Percentiles rank a stretch among this genome's conserved stretches.
Evolutionary conservation across 2,113 vertebrate species (phyloP).

Genomic region (Solea solea): DNA sequence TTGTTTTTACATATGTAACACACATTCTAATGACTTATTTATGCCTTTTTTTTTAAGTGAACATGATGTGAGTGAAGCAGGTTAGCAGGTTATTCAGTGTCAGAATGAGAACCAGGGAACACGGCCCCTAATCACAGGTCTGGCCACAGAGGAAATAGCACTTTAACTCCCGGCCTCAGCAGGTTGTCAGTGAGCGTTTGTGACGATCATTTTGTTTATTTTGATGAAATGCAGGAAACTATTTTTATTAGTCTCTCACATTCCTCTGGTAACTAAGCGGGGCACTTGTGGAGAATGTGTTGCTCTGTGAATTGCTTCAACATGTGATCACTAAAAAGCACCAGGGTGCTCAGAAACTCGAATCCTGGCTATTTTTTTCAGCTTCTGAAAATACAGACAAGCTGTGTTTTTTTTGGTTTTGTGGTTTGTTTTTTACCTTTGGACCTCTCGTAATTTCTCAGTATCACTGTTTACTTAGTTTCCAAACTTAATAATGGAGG

Average conservation of each 20-base stretch:
- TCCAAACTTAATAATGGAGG: constrained; percentile 23
- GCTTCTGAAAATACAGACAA: constrained; percentile 57
- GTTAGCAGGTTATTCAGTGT: constrained; percentile 53
- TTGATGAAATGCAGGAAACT: constrained; percentile 39
- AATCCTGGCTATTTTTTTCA: constrained; percentile 49
- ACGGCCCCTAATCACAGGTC: constrained; percentile 24
- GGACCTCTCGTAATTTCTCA: constrained; percentile 34
- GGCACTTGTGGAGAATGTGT: constrained; percentile 19
- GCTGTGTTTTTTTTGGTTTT: constrained; percentile 45
- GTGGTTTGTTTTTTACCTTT: constrained; percentile 23
- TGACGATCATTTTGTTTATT: constrained; percentile 64
- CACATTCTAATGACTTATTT: constrained; percentile 37
- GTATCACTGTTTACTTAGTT: constrained; percentile 24
- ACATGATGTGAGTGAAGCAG: constrained; percentile 21
- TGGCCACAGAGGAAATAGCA: constrained; percentile 36
- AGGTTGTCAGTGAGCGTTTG: constrained; percentile 35
- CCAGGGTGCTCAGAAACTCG: constrained; percentile 14
- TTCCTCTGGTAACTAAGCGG: constrained; percentile 40
- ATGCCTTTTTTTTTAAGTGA: constrained; percentile 29
- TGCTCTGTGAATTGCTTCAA: constrained; percentile 54
- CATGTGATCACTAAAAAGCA: constrained; percentile 50
- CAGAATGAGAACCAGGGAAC: constrained; percentile 35
- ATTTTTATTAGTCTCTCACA: constrained; percentile 50
- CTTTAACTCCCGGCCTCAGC: constrained; percentile 48
- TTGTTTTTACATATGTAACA: background rate